Evolutionary conservation across 2,888 invertebrate genomes (phyloP).

Genomic region (Mythimna pallens): DNA sequence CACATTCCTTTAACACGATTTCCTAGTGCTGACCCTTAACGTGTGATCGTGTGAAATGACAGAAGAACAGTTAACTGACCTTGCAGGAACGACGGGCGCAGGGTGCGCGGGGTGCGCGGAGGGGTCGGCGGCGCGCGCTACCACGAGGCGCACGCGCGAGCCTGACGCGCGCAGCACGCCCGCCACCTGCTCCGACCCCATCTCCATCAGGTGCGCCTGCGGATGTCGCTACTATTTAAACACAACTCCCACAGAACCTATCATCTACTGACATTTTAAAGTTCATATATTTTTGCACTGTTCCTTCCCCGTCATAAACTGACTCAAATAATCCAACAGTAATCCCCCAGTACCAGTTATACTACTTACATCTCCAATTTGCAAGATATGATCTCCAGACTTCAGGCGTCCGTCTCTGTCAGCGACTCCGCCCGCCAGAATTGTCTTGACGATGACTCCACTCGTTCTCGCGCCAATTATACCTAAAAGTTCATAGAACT

Average conservation of each 20-base stretch:
- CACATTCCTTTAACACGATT: too few relatives aligned
- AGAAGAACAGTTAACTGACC: slow-evolving; percentile 66
- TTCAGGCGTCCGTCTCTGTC: slow-evolving; percentile 99
- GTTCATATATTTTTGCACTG: too few relatives aligned
- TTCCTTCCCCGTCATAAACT: not conserved
- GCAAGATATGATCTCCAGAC: slow-evolving; percentile 99
- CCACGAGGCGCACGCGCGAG: slow-evolving; percentile 97
- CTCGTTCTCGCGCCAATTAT: slow-evolving; percentile 99
- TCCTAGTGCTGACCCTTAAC: too few relatives aligned
- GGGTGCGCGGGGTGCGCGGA: slow-evolving; percentile 89
- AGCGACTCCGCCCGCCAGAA: slow-evolving; percentile 99
- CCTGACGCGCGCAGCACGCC: slow-evolving; percentile 98
- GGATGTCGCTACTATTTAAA: not conserved
- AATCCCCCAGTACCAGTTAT: not conserved
- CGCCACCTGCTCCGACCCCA: slow-evolving; percentile 99
- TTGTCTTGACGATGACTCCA: slow-evolving; percentile 99
- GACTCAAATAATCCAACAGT: not conserved
- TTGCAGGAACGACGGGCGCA: slow-evolving; percentile 92
- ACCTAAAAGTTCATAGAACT: slow-evolving; percentile 79
- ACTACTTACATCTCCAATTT: slow-evolving; percentile 95
- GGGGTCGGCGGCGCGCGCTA: slow-evolving; percentile 97
- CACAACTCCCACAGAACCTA: not conserved
- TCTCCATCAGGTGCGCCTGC: slow-evolving; percentile 94
- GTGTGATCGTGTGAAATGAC: too few relatives aligned
- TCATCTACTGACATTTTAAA: too few relatives aligned